A percentile compares a stretch with the other conserved stretches of the same genome.
phyloP scores from a whole-genome alignment of 1,140 invertebrate species.

The Bombus waltoni region DNA sequence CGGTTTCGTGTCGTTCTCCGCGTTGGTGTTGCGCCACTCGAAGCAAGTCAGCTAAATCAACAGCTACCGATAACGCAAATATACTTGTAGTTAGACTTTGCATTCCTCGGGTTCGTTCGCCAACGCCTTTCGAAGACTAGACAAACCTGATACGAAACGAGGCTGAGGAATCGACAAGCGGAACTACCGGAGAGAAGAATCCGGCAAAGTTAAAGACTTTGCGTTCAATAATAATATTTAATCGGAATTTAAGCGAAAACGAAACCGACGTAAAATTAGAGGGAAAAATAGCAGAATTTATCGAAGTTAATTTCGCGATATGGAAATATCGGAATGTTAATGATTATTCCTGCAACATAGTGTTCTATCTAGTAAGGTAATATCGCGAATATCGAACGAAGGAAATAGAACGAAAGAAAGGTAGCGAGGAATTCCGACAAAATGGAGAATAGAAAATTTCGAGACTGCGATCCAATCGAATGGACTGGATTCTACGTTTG shows the following conservation, averaged over 20 bases:
- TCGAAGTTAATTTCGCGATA: background rate
- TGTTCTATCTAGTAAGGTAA: too few species aligned
- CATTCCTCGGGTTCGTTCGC: background rate
- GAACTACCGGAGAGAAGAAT: background rate
- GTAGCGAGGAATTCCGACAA: too few species aligned
- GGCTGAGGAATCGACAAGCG: background rate
- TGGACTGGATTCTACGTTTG: background rate
- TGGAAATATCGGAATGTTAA: too few species aligned
- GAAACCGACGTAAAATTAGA: background rate
- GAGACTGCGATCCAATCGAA: background rate
- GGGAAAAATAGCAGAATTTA: background rate
- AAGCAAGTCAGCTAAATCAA: background rate
- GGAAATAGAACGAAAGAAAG: too few species aligned
- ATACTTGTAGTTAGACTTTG: background rate
- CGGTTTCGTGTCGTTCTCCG: background rate
- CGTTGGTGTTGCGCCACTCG: background rate
- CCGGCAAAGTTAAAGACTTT: background rate
- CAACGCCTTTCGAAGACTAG: background rate
- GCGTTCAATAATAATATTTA: background rate
- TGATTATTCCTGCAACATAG: too few species aligned
- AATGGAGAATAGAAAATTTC: too few species aligned
- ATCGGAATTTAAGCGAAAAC: background rate
- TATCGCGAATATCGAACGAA: too few species aligned
- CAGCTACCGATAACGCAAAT: constrained; percentile 34
- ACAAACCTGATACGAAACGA: background rate